Conservation (phyloP, 2,113 vertebrate species). For the Daboia siamensis region DNA sequence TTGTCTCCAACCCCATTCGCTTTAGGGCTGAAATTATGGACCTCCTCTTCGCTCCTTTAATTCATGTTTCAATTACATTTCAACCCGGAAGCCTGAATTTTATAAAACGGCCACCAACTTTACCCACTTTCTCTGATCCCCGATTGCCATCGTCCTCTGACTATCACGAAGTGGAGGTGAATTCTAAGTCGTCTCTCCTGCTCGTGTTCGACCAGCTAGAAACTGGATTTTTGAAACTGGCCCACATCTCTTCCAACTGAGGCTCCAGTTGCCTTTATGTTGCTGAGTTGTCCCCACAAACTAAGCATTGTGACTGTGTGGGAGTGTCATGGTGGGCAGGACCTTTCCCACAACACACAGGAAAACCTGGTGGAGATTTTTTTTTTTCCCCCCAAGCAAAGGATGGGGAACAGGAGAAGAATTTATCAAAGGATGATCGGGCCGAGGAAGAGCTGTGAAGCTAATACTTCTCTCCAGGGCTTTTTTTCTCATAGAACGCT, state of each 20-base stretch:
- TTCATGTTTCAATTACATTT: not conserved
- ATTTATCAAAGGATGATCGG: not conserved
- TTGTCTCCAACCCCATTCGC: not conserved
- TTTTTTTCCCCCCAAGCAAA: not conserved
- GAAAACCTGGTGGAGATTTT: not conserved
- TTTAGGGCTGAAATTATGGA: not conserved
- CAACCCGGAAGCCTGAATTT: conserved; percentile 52
- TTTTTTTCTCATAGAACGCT: no score
- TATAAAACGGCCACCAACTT: conserved; percentile 57
- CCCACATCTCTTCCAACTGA: not conserved
- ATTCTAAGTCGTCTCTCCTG: not conserved
- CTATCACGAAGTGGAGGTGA: not conserved
- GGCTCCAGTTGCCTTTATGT: not conserved
- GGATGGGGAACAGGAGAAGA: not conserved
- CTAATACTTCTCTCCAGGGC: not conserved
- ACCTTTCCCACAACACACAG: not conserved
- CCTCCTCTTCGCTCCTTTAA: not conserved
- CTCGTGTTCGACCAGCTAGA: no score
- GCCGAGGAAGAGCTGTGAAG: not conserved
- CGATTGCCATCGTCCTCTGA: not conserved
- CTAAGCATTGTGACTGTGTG: not conserved
- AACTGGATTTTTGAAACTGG: not conserved
- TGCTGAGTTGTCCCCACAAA: not conserved
- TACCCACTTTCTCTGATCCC: not conserved
- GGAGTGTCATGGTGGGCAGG: not conserved